Evolutionary conservation across 2,113 vertebrate species (phyloP).

Genomic region (Gopherus flavomarginatus): DNA sequence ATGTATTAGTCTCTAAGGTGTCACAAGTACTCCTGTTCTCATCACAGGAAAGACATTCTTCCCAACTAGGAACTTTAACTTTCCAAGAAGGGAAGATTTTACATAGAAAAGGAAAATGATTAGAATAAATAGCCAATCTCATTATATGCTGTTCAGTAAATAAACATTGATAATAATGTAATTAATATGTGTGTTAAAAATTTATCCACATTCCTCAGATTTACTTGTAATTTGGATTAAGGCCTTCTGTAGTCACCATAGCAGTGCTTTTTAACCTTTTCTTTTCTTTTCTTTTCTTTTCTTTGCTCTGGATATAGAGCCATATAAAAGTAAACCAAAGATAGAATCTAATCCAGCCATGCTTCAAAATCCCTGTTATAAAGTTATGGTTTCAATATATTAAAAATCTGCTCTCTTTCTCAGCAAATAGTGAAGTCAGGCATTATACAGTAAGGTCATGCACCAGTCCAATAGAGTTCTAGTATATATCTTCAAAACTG

Average conservation of each 20-base stretch:
- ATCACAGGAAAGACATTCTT: background rate
- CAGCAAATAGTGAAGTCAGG: background rate
- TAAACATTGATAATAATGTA: background rate
- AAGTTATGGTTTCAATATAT: background rate
- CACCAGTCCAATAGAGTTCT: background rate
- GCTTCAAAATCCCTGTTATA: background rate
- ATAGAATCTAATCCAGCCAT: background rate
- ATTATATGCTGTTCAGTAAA: background rate
- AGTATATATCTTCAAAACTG: background rate
- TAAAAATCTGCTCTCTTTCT: background rate
- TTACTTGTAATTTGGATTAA: background rate
- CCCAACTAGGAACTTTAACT: background rate
- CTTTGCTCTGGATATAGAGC: background rate
- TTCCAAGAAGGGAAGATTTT: background rate
- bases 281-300: too few species aligned
- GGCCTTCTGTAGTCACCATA: background rate
- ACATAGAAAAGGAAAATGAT: background rate
- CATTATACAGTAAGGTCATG: background rate
- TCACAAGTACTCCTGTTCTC: too few species aligned
- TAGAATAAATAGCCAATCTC: background rate
- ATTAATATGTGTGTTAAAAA: too few species aligned
- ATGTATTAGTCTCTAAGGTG: too few species aligned
- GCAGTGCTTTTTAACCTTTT: background rate
- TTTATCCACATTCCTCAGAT: background rate
- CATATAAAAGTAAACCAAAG: background rate